phyloP scores from a whole-genome alignment of 2,797 vertebrate genomes.

The Eulemur albifrons region DNA sequence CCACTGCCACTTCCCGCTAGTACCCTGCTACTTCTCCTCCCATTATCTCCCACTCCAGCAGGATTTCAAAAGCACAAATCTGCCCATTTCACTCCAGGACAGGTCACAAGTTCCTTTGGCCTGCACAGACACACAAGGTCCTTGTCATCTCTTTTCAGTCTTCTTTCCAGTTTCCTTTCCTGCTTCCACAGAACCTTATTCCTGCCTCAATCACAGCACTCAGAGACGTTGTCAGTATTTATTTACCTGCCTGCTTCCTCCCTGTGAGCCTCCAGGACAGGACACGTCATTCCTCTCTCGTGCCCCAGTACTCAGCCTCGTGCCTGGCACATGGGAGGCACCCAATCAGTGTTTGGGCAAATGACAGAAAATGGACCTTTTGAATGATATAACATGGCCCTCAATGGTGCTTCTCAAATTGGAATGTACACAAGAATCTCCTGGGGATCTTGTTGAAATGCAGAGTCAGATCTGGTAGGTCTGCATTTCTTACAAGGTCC shows the following conservation, averaged over 20 bases:
- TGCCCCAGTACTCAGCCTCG: background rate
- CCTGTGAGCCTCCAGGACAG: background rate
- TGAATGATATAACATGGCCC: background rate
- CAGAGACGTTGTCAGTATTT: background rate
- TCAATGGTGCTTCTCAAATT: background rate
- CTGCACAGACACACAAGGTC: background rate
- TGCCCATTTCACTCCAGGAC: background rate
- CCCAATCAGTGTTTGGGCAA: background rate
- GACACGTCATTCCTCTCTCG: background rate
- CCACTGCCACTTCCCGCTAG: background rate
- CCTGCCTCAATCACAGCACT: background rate
- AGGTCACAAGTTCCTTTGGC: background rate
- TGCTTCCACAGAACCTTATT: background rate
- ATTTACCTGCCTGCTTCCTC: background rate
- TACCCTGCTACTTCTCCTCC: background rate
- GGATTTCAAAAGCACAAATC: background rate
- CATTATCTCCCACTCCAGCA: background rate
- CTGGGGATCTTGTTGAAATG: background rate
- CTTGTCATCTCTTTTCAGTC: background rate
- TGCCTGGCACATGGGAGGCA: background rate
- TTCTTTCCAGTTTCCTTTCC: background rate
- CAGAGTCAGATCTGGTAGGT: background rate
- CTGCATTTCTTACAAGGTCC: background rate
- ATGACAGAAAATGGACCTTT: background rate
- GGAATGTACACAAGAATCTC: background rate